Evolutionary conservation across 2,797 vertebrate species (phyloP), one percentile per base, ranked within the genome.

Genomic region (Chelidonichthys spinosus): DNA sequence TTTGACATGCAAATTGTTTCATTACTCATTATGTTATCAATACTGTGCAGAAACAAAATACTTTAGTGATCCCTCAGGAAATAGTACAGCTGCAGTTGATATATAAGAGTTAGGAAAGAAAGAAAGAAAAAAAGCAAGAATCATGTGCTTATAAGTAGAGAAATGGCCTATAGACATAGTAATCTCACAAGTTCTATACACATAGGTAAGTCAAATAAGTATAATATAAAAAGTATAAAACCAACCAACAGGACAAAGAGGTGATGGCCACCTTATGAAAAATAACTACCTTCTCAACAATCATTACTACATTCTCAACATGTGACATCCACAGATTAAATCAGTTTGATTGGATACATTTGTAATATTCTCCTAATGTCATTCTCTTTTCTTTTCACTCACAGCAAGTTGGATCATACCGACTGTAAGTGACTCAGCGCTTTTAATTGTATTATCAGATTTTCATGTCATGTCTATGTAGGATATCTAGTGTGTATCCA

Each of bases 1-100:
- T 72, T 55, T 49, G 43, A 60, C 54, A 17, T 43, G 33, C 11
- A 43, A 25, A 13, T 7, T 39, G 47, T 63, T 63, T 46, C 10
- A 11, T n/a, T 5, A 18, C 36, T 39, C 42, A 33, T 49, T n/a
- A 39, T 33, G 7, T 8, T 56, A 13, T 68, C 17, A 42, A 14
- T 3, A 54, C 32, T 55, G 15, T 54, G 54, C 9, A n/a, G n/a
- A n/a, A n/a, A n/a, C n/a, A n/a, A n/a, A n/a, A n/a, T n/a, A n/a
- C n/a, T n/a, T n/a, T n/a, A n/a, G n/a, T n/a, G n/a, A n/a, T n/a
- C n/a, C n/a, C n/a, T n/a, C n/a, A n/a, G n/a, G n/a, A n/a, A n/a
- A n/a, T n/a, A n/a, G n/a, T n/a, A n/a, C n/a, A n/a, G n/a, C n/a
- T n/a, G n/a, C n/a, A n/a, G n/a, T n/a, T n/a, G n/a, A n/a, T n/a